Conservation (phyloP, 2,797 vertebrate species). For the Miopithecus talapoin region DNA sequence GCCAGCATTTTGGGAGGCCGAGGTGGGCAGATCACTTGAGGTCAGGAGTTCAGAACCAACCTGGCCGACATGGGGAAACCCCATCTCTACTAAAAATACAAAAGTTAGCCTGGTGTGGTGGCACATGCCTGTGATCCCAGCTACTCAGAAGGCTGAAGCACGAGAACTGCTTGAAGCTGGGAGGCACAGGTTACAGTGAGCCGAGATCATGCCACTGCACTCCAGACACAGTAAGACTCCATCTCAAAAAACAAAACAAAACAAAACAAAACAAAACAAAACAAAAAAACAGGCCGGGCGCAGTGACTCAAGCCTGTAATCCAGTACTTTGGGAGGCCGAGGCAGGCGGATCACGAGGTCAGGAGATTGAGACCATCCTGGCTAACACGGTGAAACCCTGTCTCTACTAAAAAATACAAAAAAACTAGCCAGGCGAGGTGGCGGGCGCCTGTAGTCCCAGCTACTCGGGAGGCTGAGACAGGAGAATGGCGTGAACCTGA, state of each 20-base stretch:
- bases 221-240: neutral
- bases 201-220: neutral
- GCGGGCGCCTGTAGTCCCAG: too few species aligned
- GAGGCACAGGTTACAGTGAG: neutral
- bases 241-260: neutral
- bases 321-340: too few species aligned
- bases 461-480: too few species aligned
- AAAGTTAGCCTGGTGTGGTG: neutral
- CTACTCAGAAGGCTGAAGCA: neutral
- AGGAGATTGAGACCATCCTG: too few species aligned
- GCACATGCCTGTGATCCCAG: neutral
- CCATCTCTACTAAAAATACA: neutral
- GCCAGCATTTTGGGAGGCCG: neutral
- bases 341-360: too few species aligned
- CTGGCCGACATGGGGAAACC: neutral
- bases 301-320: too few species aligned
- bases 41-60: neutral
- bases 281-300: too few species aligned
- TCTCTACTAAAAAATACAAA: too few species aligned
- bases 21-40: neutral
- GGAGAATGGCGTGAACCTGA: too few species aligned
- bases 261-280: too few species aligned
- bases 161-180: neutral
- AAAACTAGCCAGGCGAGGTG: too few species aligned
- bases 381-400: too few species aligned